Base-by-base conservation (phyloP, 1,140 invertebrate species). In the Diorhabda sublineata region DNA sequence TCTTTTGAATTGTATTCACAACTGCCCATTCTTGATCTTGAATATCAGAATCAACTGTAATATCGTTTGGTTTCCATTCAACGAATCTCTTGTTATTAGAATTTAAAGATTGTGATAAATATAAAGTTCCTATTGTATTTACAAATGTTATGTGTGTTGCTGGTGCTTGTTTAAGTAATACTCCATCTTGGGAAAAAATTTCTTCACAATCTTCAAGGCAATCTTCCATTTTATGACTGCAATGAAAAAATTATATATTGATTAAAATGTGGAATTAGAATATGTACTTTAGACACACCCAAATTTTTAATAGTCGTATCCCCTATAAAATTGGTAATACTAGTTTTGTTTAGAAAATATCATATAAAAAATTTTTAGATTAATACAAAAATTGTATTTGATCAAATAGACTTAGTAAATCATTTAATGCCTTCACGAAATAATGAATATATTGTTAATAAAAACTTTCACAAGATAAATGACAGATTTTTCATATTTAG, bases 21-120 rank as follows among this genome's bases (percentile, higher is more conserved):
- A 93, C 82, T 3, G 91, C 90, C 92, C 92, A 93, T 80, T 93
- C 91, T 74, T 90, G 88, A 79, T 92, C 91, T 77, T 91, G 89
- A 58, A 87, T 87, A 73, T 92, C 90, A 5, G 88, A 88, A 71
- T 91, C 90, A 41, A 88, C 85, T 45, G 90, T 88, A 58, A 91
- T 87, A 77, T 90, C 91, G 70, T 87, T 88, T 3, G 90, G 90
- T 77, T 89, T 89, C 92, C 92, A 94, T 81, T 93, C 92, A 52
- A 94, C 87, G 58, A 84, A 89, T 72, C 85, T 81, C 11, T 80
- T 81, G 42, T 78, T 75, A 64, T 83, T 80, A 0, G 81, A 77
- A 66, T 84, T 82, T 42, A 44, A 61, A 26, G 43, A 84, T 73
- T 84, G 81, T 3, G 85, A 84, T 63, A 89, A 81, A 65, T 83